Conservation (phyloP, 2,797 vertebrate species). For the Falco columbarius region DNA sequence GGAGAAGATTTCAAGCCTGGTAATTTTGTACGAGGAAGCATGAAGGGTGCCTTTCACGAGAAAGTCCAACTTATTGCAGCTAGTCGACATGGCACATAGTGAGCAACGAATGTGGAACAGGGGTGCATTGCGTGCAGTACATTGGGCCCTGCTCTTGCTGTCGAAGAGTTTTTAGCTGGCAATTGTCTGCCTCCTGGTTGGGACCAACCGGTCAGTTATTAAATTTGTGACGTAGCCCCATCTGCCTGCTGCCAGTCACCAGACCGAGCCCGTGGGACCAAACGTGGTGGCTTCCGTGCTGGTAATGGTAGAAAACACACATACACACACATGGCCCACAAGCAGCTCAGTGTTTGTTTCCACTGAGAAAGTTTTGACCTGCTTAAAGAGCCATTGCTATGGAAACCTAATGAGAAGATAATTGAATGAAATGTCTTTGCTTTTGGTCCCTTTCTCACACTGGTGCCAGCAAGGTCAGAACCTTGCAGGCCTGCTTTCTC, state of each 20-base stretch:
- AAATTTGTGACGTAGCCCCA: background rate
- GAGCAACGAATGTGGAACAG: background rate
- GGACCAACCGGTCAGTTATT: background rate
- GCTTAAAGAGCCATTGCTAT: conserved; percentile 78
- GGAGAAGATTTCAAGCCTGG: conserved; percentile 37
- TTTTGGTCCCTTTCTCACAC: conserved; percentile 69
- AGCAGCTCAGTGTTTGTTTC: conserved; percentile 69
- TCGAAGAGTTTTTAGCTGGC: background rate
- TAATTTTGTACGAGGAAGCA: background rate
- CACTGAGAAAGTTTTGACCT: conserved; percentile 82
- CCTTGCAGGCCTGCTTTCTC: conserved; percentile 58
- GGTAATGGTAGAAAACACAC: background rate
- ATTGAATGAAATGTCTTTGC: conserved; percentile 77
- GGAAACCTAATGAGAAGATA: conserved; percentile 77
- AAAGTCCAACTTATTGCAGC: background rate
- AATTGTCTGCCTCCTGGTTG: background rate
- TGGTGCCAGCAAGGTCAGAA: conserved; percentile 65
- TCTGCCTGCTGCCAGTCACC: background rate
- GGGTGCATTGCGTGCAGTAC: background rate
- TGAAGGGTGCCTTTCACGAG: conserved; percentile 36
- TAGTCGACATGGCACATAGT: background rate
- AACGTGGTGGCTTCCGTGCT: background rate
- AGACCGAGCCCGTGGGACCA: background rate
- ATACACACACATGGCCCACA: background rate
- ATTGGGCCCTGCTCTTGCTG: background rate